phyloP scores from a whole-genome alignment of 2,113 vertebrate genomes.

The Actenoides hombroni region DNA sequence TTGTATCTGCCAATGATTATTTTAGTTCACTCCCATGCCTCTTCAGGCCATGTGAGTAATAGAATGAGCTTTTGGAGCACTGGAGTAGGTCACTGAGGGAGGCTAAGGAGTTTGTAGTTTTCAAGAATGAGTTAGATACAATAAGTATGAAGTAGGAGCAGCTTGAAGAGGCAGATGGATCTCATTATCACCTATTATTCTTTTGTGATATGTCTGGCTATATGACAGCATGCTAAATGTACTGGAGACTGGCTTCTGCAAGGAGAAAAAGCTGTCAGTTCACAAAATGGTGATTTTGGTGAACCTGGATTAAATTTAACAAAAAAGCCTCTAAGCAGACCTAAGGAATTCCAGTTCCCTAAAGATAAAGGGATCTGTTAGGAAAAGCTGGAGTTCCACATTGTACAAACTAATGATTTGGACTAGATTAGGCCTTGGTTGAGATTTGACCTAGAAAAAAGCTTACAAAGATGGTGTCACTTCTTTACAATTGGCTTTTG shows the following conservation, averaged over 20 bases:
- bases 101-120: background rate
- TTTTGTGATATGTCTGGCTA: background rate
- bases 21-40: background rate
- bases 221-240: background rate
- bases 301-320: background rate
- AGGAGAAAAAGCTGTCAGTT: background rate
- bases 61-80: background rate
- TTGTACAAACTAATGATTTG: background rate
- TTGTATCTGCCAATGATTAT: background rate
- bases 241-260: background rate
- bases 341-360: background rate
- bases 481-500: background rate
- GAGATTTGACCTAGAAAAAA: background rate
- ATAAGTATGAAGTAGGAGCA: background rate
- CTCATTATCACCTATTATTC: background rate
- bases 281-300: background rate
- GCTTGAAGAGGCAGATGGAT: background rate
- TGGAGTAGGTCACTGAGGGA: background rate
- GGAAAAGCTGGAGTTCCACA: background rate
- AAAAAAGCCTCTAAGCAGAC: background rate
- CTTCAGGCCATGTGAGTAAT: background rate
- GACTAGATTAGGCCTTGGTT: background rate
- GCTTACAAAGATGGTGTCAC: background rate
- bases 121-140: background rate
- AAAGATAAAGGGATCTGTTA: background rate